These are phyloP conservation scores for Sternarchorhynchus goeldii DNA, from an alignment of 2,797 vertebrate species.

Conservation along the genomic window DNA sequence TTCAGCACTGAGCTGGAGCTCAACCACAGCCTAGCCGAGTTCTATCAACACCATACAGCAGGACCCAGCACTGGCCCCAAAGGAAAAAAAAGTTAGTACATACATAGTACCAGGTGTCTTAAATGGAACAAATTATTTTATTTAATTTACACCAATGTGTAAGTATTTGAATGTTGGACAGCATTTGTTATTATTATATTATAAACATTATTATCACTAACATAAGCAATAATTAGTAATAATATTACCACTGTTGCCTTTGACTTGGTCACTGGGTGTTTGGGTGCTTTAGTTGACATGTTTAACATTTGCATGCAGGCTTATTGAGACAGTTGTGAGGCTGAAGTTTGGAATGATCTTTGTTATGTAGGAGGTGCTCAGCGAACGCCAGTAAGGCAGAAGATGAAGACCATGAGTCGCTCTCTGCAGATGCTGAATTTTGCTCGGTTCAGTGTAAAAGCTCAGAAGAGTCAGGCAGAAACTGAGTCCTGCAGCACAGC, in stretches of 20 bases:
- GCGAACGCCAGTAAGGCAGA: conserved; percentile 92
- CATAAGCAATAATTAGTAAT: too few relatives aligned
- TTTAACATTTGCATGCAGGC: not conserved
- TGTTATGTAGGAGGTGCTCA: conserved; percentile 81
- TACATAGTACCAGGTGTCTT: not conserved
- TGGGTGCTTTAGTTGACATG: too few relatives aligned
- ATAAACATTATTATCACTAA: too few relatives aligned
- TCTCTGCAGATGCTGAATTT: conserved; percentile 96
- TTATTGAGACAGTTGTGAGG: not conserved
- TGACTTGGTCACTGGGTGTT: too few relatives aligned
- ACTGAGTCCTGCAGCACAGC: conserved; percentile 66
- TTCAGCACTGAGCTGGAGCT: conserved; percentile 77
- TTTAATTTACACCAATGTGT: too few relatives aligned
- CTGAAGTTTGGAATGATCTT: not conserved
- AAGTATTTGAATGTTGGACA: too few relatives aligned
- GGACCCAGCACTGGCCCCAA: conserved; percentile 62
- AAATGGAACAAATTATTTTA: too few relatives aligned
- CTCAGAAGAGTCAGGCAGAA: conserved; percentile 85
- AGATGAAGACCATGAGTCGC: conserved; percentile 97
- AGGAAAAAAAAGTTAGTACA: conserved; percentile 79
- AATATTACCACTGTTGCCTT: too few relatives aligned
- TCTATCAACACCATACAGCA: conserved; percentile 80
- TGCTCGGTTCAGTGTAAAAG: conserved; percentile 91
- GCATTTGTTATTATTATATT: too few relatives aligned
- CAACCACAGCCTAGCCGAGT: conserved; percentile 76